Percentiles rank a stretch among this genome's conserved stretches.
Conservation (phyloP, 2,888 invertebrate species). For the Tetragonisca angustula region DNA sequence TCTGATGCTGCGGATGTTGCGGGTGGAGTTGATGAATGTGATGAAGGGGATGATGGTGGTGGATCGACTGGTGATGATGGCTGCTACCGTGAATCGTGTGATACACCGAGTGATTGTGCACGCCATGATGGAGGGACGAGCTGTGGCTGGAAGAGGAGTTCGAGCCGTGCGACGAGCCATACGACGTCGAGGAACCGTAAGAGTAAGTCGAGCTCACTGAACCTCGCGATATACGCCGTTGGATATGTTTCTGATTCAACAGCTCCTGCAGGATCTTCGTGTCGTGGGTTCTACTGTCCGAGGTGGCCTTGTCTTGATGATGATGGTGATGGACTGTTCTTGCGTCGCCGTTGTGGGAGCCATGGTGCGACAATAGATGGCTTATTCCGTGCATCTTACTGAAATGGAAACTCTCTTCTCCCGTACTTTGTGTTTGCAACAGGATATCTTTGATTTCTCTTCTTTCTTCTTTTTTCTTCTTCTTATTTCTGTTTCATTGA, state of each 20-base stretch:
- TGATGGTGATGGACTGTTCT: conserved; percentile 55
- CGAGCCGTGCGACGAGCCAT: conserved; percentile 77
- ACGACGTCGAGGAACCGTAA: conserved; percentile 64
- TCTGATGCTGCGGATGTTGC: conserved; percentile 62
- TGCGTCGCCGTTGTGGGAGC: conserved; percentile 76
- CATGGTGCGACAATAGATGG: conserved; percentile 78
- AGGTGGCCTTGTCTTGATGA: conserved; percentile 53
- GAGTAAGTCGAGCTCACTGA: conserved; percentile 81
- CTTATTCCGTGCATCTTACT: conserved; percentile 85
- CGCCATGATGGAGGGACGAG: conserved; percentile 74
- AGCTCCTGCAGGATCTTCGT: conserved; percentile 76
- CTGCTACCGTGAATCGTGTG: conserved; percentile 81
- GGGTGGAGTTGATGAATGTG: conserved; percentile 78
- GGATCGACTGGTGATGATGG: conserved; percentile 58
- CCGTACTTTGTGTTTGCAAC: not conserved
- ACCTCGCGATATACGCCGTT: conserved; percentile 75
- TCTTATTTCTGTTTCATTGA: not conserved
- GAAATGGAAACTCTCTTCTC: not conserved
- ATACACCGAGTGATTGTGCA: conserved; percentile 80
- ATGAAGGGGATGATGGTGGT: conserved; percentile 70
- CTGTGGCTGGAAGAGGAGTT: conserved; percentile 85
- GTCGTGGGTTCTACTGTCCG: conserved; percentile 67
- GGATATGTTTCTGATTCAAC: conserved; percentile 66
- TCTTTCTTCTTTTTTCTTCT: too few species aligned
- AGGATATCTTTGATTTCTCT: not conserved